Conservation (phyloP, 2,888 invertebrate genomes). For the Phortica okadai region DNA sequence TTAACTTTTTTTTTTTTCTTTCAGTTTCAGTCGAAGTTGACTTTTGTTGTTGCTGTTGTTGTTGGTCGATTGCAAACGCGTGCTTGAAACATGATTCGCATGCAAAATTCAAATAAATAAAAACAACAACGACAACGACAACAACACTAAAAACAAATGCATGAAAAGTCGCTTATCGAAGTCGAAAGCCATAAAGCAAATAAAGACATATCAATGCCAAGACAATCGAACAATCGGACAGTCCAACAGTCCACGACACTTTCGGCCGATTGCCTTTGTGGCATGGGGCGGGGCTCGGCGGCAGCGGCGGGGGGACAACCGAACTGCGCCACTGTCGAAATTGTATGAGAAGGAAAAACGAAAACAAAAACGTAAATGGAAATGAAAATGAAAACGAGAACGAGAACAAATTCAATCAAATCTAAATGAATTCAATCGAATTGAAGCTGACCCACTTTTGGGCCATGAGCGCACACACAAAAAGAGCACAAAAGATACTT, state of each 20-base stretch:
- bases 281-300: no score
- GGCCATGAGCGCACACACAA: neutral
- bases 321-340: no score
- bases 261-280: no score
- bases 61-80: constrained; percentile 25
- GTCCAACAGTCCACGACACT: no score
- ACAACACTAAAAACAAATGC: neutral
- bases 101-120: constrained; percentile 29
- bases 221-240: no score
- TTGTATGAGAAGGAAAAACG: no score
- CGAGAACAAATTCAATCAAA: neutral
- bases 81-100: constrained; percentile 51
- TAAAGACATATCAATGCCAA: neutral
- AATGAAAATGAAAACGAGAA: neutral
- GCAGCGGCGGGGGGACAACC: no score
- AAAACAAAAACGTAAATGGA: neutral
- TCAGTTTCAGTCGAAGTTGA: constrained; percentile 51
- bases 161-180: no score
- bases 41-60: constrained; percentile 20
- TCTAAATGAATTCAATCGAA: neutral
- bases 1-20: constrained; percentile 3
- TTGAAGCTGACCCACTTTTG: neutral
- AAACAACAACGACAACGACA: constrained; percentile 6
- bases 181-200: no score
- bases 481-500: neutral